Percentiles rank a stretch among this genome's conserved stretches.
These are phyloP conservation scores for Enteromius fasciolatus DNA, from an alignment of 2,797 vertebrate genomes.

Conservation along the genomic window DNA sequence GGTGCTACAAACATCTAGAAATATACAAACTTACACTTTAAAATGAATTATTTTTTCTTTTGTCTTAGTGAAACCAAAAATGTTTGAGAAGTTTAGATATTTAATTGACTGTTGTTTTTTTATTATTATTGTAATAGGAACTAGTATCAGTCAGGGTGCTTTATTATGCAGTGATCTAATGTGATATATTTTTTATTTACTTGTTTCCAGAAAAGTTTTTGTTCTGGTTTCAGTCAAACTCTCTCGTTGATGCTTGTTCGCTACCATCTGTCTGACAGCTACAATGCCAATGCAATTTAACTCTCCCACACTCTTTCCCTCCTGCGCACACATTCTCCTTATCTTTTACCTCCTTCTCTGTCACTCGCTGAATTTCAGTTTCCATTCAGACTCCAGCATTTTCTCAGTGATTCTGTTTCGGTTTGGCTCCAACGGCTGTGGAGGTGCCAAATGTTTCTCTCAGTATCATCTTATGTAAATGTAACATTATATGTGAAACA, in stretches of 20 bases:
- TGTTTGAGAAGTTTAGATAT: background rate
- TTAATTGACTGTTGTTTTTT: background rate
- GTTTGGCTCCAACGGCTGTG: slow-evolving; percentile 8
- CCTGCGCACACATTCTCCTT: background rate
- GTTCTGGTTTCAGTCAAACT: slow-evolving; percentile 20
- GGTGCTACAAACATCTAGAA: background rate
- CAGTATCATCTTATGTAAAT: slow-evolving; percentile 46
- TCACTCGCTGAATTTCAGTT: slow-evolving; percentile 12
- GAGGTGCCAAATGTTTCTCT: slow-evolving; percentile 24
- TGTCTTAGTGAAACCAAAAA: background rate
- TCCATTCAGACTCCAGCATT: slow-evolving; percentile 6
- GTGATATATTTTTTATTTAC: background rate
- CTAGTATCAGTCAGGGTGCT: background rate
- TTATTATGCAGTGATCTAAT: background rate
- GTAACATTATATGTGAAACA: slow-evolving; percentile 25
- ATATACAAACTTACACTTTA: background rate
- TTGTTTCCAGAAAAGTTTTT: background rate
- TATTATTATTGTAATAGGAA: background rate
- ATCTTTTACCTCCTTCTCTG: slow-evolving; percentile 19
- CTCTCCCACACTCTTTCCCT: slow-evolving; percentile 26
- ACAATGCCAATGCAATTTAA: slow-evolving; percentile 22
- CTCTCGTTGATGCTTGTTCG: background rate
- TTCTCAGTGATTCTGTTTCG: background rate
- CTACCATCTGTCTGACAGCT: slow-evolving; percentile 25
- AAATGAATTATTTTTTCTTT: background rate